Conservation (phyloP, 2,113 vertebrate species). For the Dipodomys stephensi region DNA sequence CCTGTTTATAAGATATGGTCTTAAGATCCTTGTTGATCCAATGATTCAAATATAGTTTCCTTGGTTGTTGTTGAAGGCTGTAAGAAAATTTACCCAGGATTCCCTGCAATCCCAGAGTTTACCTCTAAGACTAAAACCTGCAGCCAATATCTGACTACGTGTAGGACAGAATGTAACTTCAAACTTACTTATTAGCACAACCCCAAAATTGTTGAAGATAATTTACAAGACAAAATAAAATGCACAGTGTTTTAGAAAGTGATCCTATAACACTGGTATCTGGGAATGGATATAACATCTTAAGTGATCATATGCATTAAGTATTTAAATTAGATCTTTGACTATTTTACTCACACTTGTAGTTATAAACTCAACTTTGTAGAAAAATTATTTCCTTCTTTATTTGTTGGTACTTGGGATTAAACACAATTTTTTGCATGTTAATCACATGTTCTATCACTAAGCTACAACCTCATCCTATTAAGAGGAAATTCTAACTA, state of each 20-base stretch:
- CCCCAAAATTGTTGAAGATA: background rate
- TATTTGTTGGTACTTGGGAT: background rate
- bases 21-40: background rate
- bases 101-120: background rate
- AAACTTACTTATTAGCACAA: background rate
- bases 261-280: background rate
- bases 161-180: background rate
- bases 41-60: background rate
- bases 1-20: background rate
- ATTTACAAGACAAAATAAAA: constrained; percentile 20
- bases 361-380: background rate
- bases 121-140: background rate
- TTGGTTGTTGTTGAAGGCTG: too few species aligned
- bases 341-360: background rate
- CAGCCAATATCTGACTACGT: background rate
- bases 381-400: background rate
- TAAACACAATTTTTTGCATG: background rate
- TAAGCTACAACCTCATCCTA: too few species aligned
- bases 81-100: background rate
- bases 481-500: constrained; percentile 20
- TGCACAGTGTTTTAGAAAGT: background rate
- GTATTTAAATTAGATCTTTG: background rate
- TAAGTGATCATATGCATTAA: background rate
- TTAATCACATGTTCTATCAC: background rate
- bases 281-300: background rate